Evolutionary conservation across 2,797 vertebrate species (phyloP).

Genomic region (Microchirus variegatus): DNA sequence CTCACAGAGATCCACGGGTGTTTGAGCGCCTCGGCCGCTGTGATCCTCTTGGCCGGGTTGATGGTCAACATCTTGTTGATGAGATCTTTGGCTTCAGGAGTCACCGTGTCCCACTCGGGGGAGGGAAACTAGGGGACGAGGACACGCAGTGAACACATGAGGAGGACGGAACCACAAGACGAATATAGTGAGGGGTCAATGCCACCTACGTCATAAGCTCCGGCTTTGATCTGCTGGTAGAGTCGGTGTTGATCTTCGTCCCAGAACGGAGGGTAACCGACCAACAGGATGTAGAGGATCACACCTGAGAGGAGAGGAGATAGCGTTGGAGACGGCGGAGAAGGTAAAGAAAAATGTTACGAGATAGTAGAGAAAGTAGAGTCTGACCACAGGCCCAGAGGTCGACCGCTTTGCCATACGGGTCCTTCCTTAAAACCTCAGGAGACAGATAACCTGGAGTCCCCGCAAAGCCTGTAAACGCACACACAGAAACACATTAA

Average conservation of each 20-base stretch:
- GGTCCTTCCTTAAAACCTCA: slow-evolving; percentile 96
- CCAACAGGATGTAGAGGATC: slow-evolving; percentile 95
- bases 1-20: slow-evolving; percentile 89
- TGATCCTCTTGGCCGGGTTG: slow-evolving; percentile 95
- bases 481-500: slow-evolving; percentile 8
- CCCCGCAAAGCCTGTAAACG: slow-evolving; percentile 89
- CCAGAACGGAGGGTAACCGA: slow-evolving; percentile 97
- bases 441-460: slow-evolving; percentile 97
- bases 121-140: slow-evolving; percentile 88
- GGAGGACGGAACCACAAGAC: no score
- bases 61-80: slow-evolving; percentile 99
- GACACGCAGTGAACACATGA: background rate
- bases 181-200: background rate
- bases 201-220: slow-evolving; percentile 93
- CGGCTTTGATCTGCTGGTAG: slow-evolving; percentile 99
- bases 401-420: slow-evolving; percentile 95
- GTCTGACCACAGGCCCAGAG: slow-evolving; percentile 94
- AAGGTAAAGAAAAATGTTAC: no score
- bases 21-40: slow-evolving; percentile 92
- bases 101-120: slow-evolving; percentile 97
- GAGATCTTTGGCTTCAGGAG: slow-evolving; percentile 96
- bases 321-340: background rate
- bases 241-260: slow-evolving; percentile 98
- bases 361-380: background rate
- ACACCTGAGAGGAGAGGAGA: slow-evolving; percentile 80